Conservation (phyloP, 2,888 invertebrate genomes). For the Lingula anatina region DNA sequence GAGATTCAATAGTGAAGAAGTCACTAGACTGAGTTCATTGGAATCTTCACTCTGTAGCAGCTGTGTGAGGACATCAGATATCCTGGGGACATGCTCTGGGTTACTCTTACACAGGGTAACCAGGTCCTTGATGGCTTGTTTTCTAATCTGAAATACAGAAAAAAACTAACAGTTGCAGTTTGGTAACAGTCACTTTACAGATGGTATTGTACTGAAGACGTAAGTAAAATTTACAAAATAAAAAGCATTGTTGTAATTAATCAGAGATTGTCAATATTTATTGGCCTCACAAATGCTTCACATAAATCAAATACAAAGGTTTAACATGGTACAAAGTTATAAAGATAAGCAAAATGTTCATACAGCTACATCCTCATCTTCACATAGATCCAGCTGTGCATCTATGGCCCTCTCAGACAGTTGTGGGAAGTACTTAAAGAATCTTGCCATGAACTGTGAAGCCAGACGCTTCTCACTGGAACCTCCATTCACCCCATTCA, state of each 20-base stretch:
- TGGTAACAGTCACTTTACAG: too few relatives aligned
- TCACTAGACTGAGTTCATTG: slow-evolving; percentile 74
- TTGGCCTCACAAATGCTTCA: too few relatives aligned
- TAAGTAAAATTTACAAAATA: too few relatives aligned
- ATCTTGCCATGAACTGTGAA: slow-evolving; percentile 91
- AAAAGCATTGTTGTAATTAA: too few relatives aligned
- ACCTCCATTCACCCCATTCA: slow-evolving; percentile 82
- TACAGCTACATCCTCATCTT: slow-evolving; percentile 88
- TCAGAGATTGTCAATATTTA: too few relatives aligned
- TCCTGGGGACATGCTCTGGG: slow-evolving; percentile 75
- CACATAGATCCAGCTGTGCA: slow-evolving; percentile 88
- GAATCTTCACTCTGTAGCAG: slow-evolving; percentile 82
- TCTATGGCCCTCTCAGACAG: slow-evolving; percentile 83
- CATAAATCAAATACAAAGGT: too few relatives aligned
- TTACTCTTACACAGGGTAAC: slow-evolving; percentile 81
- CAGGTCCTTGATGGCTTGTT: slow-evolving; percentile 88
- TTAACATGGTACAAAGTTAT: too few relatives aligned
- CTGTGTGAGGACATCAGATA: slow-evolving; percentile 88
- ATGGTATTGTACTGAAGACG: too few relatives aligned
- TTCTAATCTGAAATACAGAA: slow-evolving; percentile 67
- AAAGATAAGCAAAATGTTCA: too few relatives aligned
- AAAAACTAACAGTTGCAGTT: slow-evolving; percentile 2
- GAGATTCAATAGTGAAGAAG: slow-evolving; percentile 73
- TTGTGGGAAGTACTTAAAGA: slow-evolving; percentile 85
- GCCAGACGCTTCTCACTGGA: slow-evolving; percentile 87